Evolutionary conservation across 2,113 vertebrate species (phyloP).

Genomic region (Tiliqua scincoides): DNA sequence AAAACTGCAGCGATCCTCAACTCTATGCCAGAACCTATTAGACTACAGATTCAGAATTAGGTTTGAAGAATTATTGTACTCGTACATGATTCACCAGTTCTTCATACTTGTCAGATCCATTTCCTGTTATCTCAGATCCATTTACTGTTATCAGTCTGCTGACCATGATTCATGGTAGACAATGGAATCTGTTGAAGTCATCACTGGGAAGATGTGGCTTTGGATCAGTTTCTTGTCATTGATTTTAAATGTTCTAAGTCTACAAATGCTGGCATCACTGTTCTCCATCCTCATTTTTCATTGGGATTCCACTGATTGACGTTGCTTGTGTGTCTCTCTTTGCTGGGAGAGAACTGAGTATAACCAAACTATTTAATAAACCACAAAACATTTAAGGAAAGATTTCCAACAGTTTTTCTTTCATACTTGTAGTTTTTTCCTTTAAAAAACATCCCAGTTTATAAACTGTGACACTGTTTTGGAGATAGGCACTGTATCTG

Average conservation of each 20-base stretch:
- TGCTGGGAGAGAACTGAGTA: constrained; percentile 26
- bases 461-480: neutral
- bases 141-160: neutral
- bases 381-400: constrained; percentile 37
- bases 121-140: neutral
- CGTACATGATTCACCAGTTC: accelerated
- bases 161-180: neutral
- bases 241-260: constrained; percentile 43
- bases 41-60: neutral
- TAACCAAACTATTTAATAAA: constrained; percentile 46
- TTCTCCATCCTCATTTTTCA: constrained; percentile 27
- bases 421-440: neutral
- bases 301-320: constrained; percentile 41
- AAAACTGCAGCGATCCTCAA: neutral
- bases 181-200: constrained; percentile 22
- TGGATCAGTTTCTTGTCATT: neutral
- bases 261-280: constrained; percentile 25
- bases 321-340: constrained; percentile 29
- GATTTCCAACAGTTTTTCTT: constrained; percentile 27
- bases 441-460: constrained; percentile 41
- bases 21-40: neutral
- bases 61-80: neutral
- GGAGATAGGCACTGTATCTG: neutral
- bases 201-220: constrained; percentile 16
- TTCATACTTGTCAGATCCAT: neutral